Percentiles rank a stretch among this genome's conserved stretches.
Conservation (phyloP, 1,140 invertebrate genomes). For the Ladona fulva region DNA sequence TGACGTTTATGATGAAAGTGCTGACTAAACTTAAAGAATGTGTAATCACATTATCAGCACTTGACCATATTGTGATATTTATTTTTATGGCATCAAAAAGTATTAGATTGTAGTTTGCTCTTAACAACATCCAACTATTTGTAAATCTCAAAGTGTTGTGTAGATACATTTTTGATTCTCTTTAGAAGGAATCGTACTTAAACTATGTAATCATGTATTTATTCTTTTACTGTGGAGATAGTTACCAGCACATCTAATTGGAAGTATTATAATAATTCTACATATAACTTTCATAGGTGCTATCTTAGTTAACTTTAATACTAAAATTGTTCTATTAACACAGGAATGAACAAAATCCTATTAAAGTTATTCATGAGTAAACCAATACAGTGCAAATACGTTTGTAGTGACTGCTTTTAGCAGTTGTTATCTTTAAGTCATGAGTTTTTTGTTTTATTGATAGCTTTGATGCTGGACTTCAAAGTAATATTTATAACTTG, state of each 20-base stretch:
- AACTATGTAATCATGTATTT: not conserved
- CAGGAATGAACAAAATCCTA: not conserved
- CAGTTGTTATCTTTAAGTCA: not conserved
- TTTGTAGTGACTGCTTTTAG: not conserved
- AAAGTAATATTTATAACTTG: not conserved
- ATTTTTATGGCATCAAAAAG: not conserved
- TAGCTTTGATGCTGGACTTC: not conserved
- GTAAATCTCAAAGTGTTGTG: not conserved
- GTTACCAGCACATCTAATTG: not conserved
- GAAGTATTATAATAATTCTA: not conserved
- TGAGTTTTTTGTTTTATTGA: not conserved
- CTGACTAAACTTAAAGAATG: not conserved
- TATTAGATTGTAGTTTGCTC: not conserved
- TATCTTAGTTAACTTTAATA: not conserved
- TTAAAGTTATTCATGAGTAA: not conserved
- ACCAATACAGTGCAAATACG: not conserved
- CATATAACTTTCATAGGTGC: not conserved
- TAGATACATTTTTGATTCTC: not conserved
- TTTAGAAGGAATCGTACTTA: not conserved
- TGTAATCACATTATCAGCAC: not conserved
- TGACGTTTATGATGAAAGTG: not conserved
- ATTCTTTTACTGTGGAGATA: not conserved
- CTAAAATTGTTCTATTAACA: not conserved
- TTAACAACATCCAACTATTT: not conserved
- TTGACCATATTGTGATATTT: not conserved